phyloP scores from a whole-genome alignment of 2,113 vertebrate genomes.

The Sorex fumeus region DNA sequence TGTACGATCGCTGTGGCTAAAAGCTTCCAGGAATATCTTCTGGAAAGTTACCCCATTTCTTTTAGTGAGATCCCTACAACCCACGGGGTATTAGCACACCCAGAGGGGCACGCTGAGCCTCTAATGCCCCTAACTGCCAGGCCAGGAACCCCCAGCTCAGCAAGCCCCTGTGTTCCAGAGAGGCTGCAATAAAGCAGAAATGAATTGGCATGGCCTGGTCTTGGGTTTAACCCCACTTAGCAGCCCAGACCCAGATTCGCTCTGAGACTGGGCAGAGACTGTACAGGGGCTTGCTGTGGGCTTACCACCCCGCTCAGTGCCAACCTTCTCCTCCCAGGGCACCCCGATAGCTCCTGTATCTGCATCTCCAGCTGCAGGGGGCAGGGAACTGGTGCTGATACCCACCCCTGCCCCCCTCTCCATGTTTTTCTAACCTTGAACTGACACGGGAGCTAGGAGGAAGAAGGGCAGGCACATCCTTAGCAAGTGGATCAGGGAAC shows the following conservation, averaged over 20 bases:
- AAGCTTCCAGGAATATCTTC: neutral
- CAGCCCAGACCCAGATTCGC: slow-evolving; percentile 81
- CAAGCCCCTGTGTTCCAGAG: slow-evolving; percentile 50
- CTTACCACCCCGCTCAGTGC: neutral
- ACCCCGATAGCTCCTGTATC: neutral
- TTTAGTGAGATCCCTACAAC: neutral
- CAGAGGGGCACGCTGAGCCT: too few species aligned
- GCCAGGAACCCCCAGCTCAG: slow-evolving; percentile 12
- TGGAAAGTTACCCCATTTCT: neutral
- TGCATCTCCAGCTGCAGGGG: neutral
- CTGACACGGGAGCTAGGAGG: slow-evolving; percentile 21
- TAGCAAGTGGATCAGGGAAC: neutral
- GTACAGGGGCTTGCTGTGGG: slow-evolving; percentile 29
- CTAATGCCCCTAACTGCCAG: neutral
- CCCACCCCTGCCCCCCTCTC: neutral
- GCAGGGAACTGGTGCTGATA: neutral
- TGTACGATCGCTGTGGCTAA: too few species aligned
- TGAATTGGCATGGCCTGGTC: slow-evolving; percentile 82
- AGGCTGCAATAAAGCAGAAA: slow-evolving; percentile 45
- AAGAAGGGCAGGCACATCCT: neutral
- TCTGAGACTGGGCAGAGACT: slow-evolving; percentile 85
- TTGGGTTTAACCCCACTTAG: slow-evolving; percentile 90
- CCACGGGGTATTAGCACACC: neutral
- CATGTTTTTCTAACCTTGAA: slow-evolving; percentile 20
- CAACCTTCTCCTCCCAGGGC: slow-evolving; percentile 46